Percentiles rank a stretch among this genome's conserved stretches.
Conservation (phyloP, 2,797 vertebrate species). For the Artibeus lituratus region DNA sequence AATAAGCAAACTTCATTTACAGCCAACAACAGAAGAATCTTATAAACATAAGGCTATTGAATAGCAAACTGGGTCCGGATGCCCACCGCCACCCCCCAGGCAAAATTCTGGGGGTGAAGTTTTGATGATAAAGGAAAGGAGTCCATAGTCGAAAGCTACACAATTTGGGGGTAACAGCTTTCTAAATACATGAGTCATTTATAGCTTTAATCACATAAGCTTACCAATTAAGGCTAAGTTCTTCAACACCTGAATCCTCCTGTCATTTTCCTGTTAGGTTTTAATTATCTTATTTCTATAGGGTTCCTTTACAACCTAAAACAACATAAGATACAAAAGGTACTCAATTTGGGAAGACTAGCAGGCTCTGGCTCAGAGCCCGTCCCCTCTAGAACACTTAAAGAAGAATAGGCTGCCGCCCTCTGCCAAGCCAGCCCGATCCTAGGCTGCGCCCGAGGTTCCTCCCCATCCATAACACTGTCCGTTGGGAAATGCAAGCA, state of each 20-base stretch:
- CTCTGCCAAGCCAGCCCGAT: background rate
- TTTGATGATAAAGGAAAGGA: background rate
- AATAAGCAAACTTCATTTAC: background rate
- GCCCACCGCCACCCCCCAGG: background rate
- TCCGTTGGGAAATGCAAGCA: background rate
- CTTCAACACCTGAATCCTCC: background rate
- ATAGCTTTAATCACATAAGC: background rate
- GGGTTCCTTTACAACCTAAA: background rate
- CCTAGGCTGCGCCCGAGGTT: background rate
- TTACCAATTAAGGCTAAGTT: background rate
- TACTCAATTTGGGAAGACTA: background rate
- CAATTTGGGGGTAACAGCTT: background rate
- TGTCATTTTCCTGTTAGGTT: background rate
- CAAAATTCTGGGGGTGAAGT: background rate
- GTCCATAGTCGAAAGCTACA: background rate
- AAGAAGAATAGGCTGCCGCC: background rate
- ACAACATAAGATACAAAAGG: background rate
- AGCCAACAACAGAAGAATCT: background rate
- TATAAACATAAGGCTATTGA: background rate
- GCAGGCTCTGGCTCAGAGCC: background rate
- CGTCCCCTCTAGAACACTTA: too few species aligned
- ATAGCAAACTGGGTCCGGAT: background rate
- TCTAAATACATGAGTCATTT: background rate
- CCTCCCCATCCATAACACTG: too few species aligned
- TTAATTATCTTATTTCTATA: background rate